Percentiles rank a stretch among this genome's conserved stretches.
phyloP scores from a whole-genome alignment of 2,797 vertebrate genomes.

The Apogon talboti region DNA sequence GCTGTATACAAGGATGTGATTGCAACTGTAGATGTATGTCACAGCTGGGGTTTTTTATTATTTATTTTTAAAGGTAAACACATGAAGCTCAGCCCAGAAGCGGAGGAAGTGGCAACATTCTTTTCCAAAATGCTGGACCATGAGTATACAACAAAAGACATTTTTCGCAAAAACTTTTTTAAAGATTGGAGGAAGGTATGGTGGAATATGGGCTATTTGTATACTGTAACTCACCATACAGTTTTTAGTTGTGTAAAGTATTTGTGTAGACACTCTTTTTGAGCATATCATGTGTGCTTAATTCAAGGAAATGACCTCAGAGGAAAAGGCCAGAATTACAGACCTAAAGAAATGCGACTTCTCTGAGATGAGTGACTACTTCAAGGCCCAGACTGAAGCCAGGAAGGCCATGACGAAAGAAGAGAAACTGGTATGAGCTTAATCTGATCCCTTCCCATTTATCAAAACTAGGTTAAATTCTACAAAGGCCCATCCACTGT shows the following conservation, averaged over 20 bases:
- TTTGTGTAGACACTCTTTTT: not conserved
- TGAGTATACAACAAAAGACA: constrained; percentile 98
- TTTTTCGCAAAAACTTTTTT: constrained; percentile 99
- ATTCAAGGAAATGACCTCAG: constrained; percentile 94
- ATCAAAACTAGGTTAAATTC: not conserved
- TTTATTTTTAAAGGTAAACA: constrained; percentile 85
- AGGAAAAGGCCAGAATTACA: constrained; percentile 91
- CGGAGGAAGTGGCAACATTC: constrained; percentile 98
- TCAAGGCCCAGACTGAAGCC: constrained; percentile 96
- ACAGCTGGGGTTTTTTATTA: not conserved
- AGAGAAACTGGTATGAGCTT: constrained; percentile 89
- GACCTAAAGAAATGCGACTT: constrained; percentile 97
- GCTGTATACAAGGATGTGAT: not conserved
- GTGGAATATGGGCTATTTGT: too few relatives aligned
- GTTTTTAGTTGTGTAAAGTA: not conserved
- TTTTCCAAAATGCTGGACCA: constrained; percentile 99
- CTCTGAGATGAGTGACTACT: constrained; percentile 91
- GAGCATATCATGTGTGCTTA: not conserved
- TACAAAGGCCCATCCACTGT: too few relatives aligned
- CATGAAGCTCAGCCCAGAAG: constrained; percentile 92
- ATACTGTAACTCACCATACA: not conserved
- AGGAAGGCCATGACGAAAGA: constrained; percentile 96
- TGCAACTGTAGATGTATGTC: not conserved
- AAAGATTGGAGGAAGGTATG: constrained; percentile 98
- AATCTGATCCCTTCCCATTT: not conserved